Percentiles rank a stretch among this genome's conserved stretches.
phyloP scores from a whole-genome alignment of 2,888 invertebrate genomes.

The Leptopilina syphax region DNA sequence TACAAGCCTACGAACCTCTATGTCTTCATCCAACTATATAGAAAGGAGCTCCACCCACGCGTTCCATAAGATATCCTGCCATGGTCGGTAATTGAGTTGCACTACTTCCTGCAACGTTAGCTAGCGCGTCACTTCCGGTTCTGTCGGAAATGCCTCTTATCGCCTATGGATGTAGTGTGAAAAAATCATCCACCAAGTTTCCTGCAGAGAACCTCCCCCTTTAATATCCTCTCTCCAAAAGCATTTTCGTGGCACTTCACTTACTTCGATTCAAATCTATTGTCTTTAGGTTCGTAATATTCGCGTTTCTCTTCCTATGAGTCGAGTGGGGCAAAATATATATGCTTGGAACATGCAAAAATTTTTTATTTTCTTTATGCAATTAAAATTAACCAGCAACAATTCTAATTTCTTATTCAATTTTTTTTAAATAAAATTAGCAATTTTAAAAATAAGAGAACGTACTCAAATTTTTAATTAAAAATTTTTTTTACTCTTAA shows the following conservation, averaged over 20 bases:
- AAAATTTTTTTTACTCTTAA: too few species aligned
- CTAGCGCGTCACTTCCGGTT: conserved; percentile 32
- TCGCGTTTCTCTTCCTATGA: too few species aligned
- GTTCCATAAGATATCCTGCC: conserved; percentile 50
- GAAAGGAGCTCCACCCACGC: conserved; percentile 51
- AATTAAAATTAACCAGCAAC: too few species aligned
- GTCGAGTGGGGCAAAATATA: too few species aligned
- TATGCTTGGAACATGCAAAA: too few species aligned
- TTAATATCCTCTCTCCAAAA: conserved; percentile 29
- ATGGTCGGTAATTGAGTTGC: conserved; percentile 56
- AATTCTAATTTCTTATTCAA: too few species aligned
- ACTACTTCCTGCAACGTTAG: conserved; percentile 50
- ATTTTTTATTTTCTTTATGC: too few species aligned
- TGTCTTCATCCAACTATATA: conserved; percentile 58
- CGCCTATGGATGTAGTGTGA: conserved; percentile 15
- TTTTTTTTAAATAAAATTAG: too few species aligned
- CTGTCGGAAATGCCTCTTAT: conserved; percentile 41
- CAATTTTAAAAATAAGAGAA: too few species aligned
- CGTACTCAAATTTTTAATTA: too few species aligned
- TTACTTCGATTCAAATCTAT: too few species aligned
- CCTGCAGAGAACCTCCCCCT: conserved; percentile 10
- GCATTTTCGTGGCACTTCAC: background rate
- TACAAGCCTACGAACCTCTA: conserved; percentile 59
- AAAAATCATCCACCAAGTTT: conserved; percentile 29
- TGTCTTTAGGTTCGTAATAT: too few species aligned